These are phyloP conservation scores for Epinotia nisella DNA, from an alignment of 2,888 invertebrate genomes.

Conservation along the genomic window DNA sequence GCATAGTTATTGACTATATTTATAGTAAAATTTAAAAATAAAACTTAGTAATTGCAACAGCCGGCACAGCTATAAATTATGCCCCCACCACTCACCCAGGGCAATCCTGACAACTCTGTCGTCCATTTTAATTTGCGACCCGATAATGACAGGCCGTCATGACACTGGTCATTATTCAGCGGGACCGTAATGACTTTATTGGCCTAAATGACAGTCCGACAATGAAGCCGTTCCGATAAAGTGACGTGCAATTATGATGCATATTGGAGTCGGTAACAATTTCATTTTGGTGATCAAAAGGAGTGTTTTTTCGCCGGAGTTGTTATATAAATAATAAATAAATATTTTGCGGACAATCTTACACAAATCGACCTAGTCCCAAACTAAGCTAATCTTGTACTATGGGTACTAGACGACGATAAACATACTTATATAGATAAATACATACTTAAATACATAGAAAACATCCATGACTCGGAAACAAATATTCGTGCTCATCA, in stretches of 20 bases:
- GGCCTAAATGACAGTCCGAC: slow-evolving; percentile 34
- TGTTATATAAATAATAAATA: too few relatives aligned
- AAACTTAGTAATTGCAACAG: background rate
- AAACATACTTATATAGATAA: too few relatives aligned
- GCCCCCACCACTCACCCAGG: background rate
- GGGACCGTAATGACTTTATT: slow-evolving; percentile 36
- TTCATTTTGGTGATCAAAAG: background rate
- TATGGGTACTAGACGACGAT: too few relatives aligned
- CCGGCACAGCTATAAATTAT: background rate
- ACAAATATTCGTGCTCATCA: too few relatives aligned
- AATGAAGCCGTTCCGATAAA: slow-evolving; percentile 25
- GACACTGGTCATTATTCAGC: slow-evolving; percentile 29
- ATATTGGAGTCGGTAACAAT: background rate
- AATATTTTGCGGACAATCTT: too few relatives aligned
- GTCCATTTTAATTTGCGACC: slow-evolving; percentile 21
- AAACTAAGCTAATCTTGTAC: too few relatives aligned
- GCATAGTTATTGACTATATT: too few relatives aligned
- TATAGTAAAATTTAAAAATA: too few relatives aligned
- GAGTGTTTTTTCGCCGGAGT: background rate
- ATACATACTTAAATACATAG: too few relatives aligned
- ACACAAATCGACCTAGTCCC: too few relatives aligned
- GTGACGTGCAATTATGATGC: slow-evolving; percentile 13
- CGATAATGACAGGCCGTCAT: slow-evolving; percentile 26
- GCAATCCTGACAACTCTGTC: background rate
- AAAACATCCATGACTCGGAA: too few relatives aligned